phyloP scores from a whole-genome alignment of 2,113 vertebrate genomes.

The Oxyura jamaicensis region DNA sequence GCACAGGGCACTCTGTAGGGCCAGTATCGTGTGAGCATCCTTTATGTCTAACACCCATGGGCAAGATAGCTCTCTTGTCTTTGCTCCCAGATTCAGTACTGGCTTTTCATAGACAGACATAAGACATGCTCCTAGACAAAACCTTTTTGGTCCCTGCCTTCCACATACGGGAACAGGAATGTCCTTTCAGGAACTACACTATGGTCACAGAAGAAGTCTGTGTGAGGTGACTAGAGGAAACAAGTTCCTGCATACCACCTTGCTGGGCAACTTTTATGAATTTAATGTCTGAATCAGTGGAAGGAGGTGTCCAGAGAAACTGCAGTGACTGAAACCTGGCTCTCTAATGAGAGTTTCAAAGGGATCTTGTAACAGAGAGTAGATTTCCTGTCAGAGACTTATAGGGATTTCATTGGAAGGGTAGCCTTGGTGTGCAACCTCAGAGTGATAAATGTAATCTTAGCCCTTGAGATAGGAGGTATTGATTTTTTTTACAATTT shows the following conservation, averaged over 20 bases:
- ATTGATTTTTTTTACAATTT: background rate
- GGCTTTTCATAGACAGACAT: background rate
- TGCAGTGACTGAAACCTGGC: background rate
- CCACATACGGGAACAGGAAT: background rate
- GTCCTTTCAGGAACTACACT: background rate
- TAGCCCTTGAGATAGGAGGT: background rate
- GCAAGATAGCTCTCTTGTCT: background rate
- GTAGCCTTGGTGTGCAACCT: background rate
- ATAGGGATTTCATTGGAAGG: background rate
- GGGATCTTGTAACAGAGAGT: background rate
- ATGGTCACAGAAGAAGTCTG: background rate
- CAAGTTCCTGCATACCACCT: background rate
- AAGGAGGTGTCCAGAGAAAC: background rate
- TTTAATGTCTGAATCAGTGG: background rate
- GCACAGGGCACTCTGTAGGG: background rate
- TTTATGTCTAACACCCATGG: background rate
- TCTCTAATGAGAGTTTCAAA: background rate
- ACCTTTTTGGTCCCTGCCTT: background rate
- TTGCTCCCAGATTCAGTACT: background rate
- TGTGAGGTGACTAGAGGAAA: background rate
- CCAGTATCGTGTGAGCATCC: background rate
- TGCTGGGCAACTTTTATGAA: accelerated
- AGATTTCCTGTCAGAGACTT: background rate
- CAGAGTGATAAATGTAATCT: background rate
- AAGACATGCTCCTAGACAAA: accelerated